A percentile compares a stretch with the other conserved stretches of the same genome.
Evolutionary conservation across 2,113 vertebrate genomes (phyloP).

Genomic region (Crotalus tigris): DNA sequence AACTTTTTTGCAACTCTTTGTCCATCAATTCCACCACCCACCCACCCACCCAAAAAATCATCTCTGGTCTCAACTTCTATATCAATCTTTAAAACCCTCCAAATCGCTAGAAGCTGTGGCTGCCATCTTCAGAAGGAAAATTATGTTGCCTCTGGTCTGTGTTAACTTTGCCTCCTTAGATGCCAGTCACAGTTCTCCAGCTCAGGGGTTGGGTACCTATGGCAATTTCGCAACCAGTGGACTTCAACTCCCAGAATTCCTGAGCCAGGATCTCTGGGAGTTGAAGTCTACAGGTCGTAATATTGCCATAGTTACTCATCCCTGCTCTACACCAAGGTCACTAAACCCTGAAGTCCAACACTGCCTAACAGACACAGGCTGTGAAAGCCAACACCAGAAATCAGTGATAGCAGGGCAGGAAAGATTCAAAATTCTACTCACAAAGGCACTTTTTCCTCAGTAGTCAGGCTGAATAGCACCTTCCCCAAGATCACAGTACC

Average conservation of each 20-base stretch:
- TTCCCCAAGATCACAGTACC: constrained; percentile 82
- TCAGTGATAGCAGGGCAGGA: not conserved
- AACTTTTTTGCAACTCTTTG: not conserved
- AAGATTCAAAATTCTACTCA: constrained; percentile 64
- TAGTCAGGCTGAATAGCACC: constrained; percentile 88
- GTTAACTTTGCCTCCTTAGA: not conserved
- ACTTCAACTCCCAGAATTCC: not conserved
- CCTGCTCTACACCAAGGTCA: not conserved
- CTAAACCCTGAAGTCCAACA: not conserved
- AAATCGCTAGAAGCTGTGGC: not conserved
- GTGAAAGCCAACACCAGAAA: not conserved
- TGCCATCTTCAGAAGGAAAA: not conserved
- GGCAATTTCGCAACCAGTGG: no score
- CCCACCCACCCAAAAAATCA: not conserved
- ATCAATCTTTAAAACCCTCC: not conserved
- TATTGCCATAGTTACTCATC: no score
- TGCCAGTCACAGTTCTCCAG: not conserved
- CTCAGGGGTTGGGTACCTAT: no score
- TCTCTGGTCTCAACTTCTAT: not conserved
- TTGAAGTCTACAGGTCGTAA: not conserved
- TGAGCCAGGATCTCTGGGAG: not conserved
- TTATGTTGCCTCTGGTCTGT: not conserved
- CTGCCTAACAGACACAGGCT: not conserved
- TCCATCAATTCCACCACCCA: not conserved
- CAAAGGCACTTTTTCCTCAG: constrained; percentile 87